A percentile compares a stretch with the other conserved stretches of the same genome.
These are phyloP conservation scores for Lasioglossum albipes DNA, from an alignment of 1,140 invertebrate species.

Conservation along the genomic window DNA sequence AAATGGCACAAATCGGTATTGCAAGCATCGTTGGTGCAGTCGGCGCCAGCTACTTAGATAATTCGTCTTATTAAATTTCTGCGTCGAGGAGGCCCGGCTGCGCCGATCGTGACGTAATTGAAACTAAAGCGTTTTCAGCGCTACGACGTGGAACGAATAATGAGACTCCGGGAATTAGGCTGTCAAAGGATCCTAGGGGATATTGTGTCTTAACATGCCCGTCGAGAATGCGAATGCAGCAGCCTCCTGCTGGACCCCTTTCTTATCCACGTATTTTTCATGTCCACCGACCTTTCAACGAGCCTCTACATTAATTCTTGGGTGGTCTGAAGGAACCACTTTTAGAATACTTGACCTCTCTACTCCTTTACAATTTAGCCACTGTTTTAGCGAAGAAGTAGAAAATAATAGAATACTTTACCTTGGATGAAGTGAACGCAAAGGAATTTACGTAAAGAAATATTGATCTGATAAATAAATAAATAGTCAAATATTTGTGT, in stretches of 20 bases:
- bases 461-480: too few relatives aligned
- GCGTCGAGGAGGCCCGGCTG: not conserved
- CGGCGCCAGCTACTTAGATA: constrained; percentile 57
- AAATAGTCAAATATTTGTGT: too few relatives aligned
- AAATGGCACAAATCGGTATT: constrained; percentile 40
- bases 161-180: constrained; percentile 54
- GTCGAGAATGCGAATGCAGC: constrained; percentile 33
- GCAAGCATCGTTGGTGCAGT: constrained; percentile 23
- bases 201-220: constrained; percentile 46
- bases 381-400: too few relatives aligned
- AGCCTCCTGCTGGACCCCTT: not conserved
- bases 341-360: too few relatives aligned
- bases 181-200: constrained; percentile 56
- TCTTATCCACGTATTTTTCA: not conserved
- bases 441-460: too few relatives aligned
- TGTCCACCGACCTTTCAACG: too few relatives aligned
- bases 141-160: constrained; percentile 55
- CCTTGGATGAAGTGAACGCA: too few relatives aligned
- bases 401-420: too few relatives aligned
- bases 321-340: too few relatives aligned
- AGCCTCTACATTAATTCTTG: constrained; percentile 5
- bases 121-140: constrained; percentile 64
- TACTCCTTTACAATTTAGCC: too few relatives aligned
- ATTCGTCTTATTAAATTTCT: constrained; percentile 59
- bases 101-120: constrained; percentile 50